Base-by-base conservation (phyloP, 2,113 vertebrate genomes). In the Apteryx mantelli region DNA sequence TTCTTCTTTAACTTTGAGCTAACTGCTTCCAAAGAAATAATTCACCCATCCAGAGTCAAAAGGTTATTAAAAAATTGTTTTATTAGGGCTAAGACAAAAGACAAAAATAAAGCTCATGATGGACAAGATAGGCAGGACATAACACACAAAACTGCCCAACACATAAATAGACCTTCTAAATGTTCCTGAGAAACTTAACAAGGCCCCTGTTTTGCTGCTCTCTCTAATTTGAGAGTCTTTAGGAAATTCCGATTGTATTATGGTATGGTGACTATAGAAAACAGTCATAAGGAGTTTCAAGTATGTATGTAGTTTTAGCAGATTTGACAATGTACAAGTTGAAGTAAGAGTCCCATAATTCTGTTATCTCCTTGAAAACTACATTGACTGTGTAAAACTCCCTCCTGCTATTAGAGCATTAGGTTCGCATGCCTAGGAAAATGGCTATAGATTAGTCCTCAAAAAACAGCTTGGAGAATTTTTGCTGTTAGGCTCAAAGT, bases 251-350 rank as follows among this genome's bases (percentile, higher is more conserved):
- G 18, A 6, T 3, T 26, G 28, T 5, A 10, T 19, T 5, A 2
- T 1, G 1, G 17, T 40, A 14, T 10, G 18, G 28, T 28, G 20
- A 34, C 13, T 1, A 3, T 15, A 50, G n/a, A 24, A 46, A 86
- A 46, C 1, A 30, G n/a, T 5, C 55, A 26, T 53, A 21, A 3
- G 1, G 19, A 30, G 32, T 34, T 50, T 34, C 56, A 52, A 74
- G 28, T 36, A 6, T 1, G 1, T 0, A 3, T 21, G 16, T 2
- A 20, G 2, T 15, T 22, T 1, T 7, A 46, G 30, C 38, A 40
- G 50, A 2, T 36, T 52, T 36, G 64, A n/a, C 15, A 56, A 52
- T 0, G 2, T 15, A 25, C 32, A 16, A 50, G 52, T 7, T 55
- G 53, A 70, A 55, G 38, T 9, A 20, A 20, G 69, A 78, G n/a